Conservation (phyloP, 53 echinoderm and acorn worm species). For the Mesocentrotus franciscanus region DNA sequence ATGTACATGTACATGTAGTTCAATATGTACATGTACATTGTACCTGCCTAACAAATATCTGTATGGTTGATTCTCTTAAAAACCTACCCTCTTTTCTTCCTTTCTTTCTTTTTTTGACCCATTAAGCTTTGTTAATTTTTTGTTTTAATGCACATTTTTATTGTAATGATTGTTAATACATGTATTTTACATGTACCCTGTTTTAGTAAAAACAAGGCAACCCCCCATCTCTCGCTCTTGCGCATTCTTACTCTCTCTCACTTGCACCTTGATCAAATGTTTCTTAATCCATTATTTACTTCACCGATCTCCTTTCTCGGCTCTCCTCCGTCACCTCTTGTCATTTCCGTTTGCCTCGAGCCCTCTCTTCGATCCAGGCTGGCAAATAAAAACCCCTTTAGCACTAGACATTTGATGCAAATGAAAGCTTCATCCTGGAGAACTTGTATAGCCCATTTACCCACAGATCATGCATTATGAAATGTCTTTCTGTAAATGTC, state of each 20-base stretch:
- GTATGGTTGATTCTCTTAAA: too few relatives aligned
- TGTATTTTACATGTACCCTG: too few relatives aligned
- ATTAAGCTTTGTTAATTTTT: too few relatives aligned
- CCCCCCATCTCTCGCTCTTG: not conserved
- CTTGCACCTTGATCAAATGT: constrained; percentile 10
- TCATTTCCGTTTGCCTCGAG: constrained; percentile 23
- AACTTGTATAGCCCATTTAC: constrained; percentile 23
- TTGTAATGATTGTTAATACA: too few relatives aligned
- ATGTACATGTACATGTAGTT: too few relatives aligned
- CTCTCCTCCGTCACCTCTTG: constrained; percentile 10
- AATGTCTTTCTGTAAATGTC: constrained; percentile 24
- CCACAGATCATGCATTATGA: constrained; percentile 24
- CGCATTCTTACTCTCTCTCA: not conserved
- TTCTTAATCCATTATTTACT: constrained; percentile 34
- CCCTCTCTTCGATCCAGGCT: constrained; percentile 21
- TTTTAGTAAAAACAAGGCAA: not conserved
- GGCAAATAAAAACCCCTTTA: not conserved
- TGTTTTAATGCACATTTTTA: too few relatives aligned
- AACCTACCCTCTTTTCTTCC: too few relatives aligned
- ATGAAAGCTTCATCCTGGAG: constrained; percentile 17
- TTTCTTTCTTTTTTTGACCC: too few relatives aligned
- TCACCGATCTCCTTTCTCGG: constrained; percentile 12
- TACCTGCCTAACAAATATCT: too few relatives aligned
- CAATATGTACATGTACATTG: too few relatives aligned
- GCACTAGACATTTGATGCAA: constrained; percentile 8